Evolutionary conservation across 1,140 invertebrate genomes (phyloP).

Genomic region (Olivierus martensii): DNA sequence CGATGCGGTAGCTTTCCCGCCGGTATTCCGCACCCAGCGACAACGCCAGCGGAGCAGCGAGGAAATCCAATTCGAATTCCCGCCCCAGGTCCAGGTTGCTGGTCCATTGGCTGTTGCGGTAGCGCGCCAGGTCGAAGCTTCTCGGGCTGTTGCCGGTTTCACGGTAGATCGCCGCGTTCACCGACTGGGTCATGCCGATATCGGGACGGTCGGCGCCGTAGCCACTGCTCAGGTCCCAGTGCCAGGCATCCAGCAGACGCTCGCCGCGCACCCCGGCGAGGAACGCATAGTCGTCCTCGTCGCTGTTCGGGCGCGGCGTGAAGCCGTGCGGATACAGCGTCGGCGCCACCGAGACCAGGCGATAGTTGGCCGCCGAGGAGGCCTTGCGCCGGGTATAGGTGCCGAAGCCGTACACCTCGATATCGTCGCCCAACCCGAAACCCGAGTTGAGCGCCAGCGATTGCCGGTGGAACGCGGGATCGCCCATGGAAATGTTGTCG

Average conservation of each 20-base stretch:
- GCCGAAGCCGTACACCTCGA: not conserved
- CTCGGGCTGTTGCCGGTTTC: too few species aligned
- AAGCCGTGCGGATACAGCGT: not conserved
- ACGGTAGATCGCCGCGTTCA: too few species aligned
- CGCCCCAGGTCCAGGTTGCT: not conserved
- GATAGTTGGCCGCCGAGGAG: not conserved
- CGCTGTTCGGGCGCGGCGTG: not conserved
- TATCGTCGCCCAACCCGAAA: not conserved
- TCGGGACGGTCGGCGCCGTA: not conserved
- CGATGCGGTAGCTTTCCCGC: constrained; percentile 7
- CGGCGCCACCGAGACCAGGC: not conserved
- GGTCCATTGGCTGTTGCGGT: not conserved
- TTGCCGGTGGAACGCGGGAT: not conserved
- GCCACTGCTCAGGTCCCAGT: not conserved
- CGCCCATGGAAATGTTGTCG: not conserved
- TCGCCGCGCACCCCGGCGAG: too few species aligned
- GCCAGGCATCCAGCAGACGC: too few species aligned
- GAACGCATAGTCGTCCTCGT: not conserved
- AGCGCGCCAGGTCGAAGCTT: not conserved
- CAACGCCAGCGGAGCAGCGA: not conserved
- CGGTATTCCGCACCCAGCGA: constrained; percentile 11
- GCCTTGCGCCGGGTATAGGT: not conserved
- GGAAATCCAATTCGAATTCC: not conserved
- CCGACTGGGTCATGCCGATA: not conserved
- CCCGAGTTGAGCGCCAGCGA: not conserved